phyloP scores from a whole-genome alignment of 1,140 invertebrate genomes.

The Hyphantria cunea region DNA sequence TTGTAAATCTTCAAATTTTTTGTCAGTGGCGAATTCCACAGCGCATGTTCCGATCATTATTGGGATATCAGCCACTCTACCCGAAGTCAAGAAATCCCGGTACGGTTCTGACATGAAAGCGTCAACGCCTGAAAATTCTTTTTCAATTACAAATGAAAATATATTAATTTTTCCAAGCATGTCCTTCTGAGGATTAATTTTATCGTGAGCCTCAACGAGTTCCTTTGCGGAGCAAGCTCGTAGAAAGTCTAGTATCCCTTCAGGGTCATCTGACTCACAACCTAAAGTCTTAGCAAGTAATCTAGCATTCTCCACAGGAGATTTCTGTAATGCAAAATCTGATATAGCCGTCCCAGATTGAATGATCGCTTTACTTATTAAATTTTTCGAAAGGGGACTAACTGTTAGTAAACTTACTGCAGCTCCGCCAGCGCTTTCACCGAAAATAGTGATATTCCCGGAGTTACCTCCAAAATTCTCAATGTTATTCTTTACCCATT shows the following conservation, averaged over 20 bases:
- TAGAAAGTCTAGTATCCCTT: slow-evolving; percentile 66
- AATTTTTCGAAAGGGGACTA: slow-evolving; percentile 76
- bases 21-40: slow-evolving; percentile 52
- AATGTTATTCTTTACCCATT: slow-evolving; percentile 84
- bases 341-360: slow-evolving; percentile 86
- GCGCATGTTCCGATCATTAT: slow-evolving; percentile 64
- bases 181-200: slow-evolving; percentile 31
- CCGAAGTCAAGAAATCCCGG: slow-evolving; percentile 59
- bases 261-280: slow-evolving; percentile 55
- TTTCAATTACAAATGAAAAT: slow-evolving; percentile 67
- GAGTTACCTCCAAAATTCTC: slow-evolving; percentile 83
- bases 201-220: slow-evolving; percentile 53
- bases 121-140: slow-evolving; percentile 67
- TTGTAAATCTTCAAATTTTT: slow-evolving; percentile 62
- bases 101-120: slow-evolving; percentile 59
- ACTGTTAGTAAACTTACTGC: slow-evolving; percentile 77
- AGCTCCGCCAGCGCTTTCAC: slow-evolving; percentile 81
- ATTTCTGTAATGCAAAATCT: slow-evolving; percentile 79
- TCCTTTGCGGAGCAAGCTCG: slow-evolving; percentile 60
- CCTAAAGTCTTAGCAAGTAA: slow-evolving; percentile 55
- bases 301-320: slow-evolving; percentile 66
- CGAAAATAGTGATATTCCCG: slow-evolving; percentile 81
- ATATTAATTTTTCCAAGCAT: slow-evolving; percentile 16
- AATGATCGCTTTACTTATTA: slow-evolving; percentile 85
- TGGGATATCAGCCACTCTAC: slow-evolving; percentile 61